Evolutionary conservation across 2,888 invertebrate genomes (phyloP), one percentile per base, ranked within the genome.

Genomic region (Drosophila greeni): DNA sequence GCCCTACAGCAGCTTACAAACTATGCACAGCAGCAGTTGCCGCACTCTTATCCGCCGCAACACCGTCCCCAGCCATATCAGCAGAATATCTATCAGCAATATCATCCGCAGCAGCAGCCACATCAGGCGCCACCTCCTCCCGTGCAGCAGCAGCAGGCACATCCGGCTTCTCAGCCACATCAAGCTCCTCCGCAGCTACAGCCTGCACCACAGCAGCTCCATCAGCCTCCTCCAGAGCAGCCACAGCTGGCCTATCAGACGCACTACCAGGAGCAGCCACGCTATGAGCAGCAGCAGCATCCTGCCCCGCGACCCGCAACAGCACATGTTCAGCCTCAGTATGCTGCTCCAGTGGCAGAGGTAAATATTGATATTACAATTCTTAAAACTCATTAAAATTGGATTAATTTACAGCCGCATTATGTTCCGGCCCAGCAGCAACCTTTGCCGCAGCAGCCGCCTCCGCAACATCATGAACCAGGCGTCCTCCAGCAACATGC

Each of bases 1-100:
- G 68, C 82, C 23, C n/a, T 81, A 16, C 81, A 82, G 33, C 85
- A 85, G 56, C 58, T 82, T 29, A 52, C 76, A 3, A 73, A 70
- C 31, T 79, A 83, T 36, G 58, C 82, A 7, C 80, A 78, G 23
- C 80, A 78, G 31, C 61, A 65, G 31, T 55, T 72, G 24, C 70
- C 70, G 5, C 70, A 67, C 18, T 29, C 20, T n/a, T 61, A 65
- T 36, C 20, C 55, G 20, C 40, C 18, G 29, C 55, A 47, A 36
- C 51, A 49, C 26, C 70, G 57, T 33, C 48, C 56, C 23, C 67
- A 57, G 56, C 61, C 61, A 48, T 67, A 67, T 67, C 66, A 67
- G 39, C 70, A 66, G 37, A 75, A 75, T 69, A 65, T 54, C 45
- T 72, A 24, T 49, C 70, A 76, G 53, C 76, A 71, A 74, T 82